A percentile compares a stretch with the other conserved stretches of the same genome.
phyloP scores from a whole-genome alignment of 2,888 invertebrate species.

The Carabus problematicus region DNA sequence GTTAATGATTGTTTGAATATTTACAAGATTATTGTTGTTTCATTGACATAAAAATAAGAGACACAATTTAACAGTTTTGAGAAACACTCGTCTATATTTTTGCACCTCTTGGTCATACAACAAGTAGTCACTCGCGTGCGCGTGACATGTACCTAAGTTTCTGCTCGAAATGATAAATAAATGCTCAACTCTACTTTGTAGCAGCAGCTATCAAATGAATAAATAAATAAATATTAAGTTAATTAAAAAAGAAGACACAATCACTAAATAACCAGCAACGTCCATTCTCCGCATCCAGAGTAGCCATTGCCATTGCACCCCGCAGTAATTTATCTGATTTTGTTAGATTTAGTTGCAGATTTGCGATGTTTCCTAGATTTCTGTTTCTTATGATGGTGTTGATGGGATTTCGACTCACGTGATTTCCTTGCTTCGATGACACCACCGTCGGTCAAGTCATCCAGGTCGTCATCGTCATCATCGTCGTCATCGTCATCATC shows the following conservation, averaged over 20 bases:
- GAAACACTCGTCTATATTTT: slow-evolving; percentile 37
- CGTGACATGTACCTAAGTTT: slow-evolving; percentile 41
- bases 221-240: slow-evolving; percentile 30
- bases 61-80: slow-evolving; percentile 38
- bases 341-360: slow-evolving; percentile 62
- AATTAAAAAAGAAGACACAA: slow-evolving; percentile 34
- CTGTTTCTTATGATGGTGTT: slow-evolving; percentile 45
- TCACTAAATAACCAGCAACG: slow-evolving; percentile 21
- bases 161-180: slow-evolving; percentile 32
- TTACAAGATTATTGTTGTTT: slow-evolving; percentile 2
- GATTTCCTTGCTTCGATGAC: slow-evolving; percentile 75
- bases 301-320: slow-evolving; percentile 3
- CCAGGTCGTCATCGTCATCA: slow-evolving; percentile 72
- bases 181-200: slow-evolving; percentile 30
- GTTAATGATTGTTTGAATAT: background rate
- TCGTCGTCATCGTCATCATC: slow-evolving; percentile 71
- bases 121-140: slow-evolving; percentile 27
- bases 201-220: slow-evolving; percentile 32
- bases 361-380: slow-evolving; percentile 51
- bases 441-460: slow-evolving; percentile 71
- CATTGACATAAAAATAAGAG: slow-evolving; percentile 31
- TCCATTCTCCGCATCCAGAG: background rate
- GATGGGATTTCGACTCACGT: slow-evolving; percentile 84
- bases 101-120: slow-evolving; percentile 37
- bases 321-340: slow-evolving; percentile 56